These are phyloP conservation scores for Chloromyia formosa DNA, from an alignment of 2,888 invertebrate genomes.

Conservation along the genomic window DNA sequence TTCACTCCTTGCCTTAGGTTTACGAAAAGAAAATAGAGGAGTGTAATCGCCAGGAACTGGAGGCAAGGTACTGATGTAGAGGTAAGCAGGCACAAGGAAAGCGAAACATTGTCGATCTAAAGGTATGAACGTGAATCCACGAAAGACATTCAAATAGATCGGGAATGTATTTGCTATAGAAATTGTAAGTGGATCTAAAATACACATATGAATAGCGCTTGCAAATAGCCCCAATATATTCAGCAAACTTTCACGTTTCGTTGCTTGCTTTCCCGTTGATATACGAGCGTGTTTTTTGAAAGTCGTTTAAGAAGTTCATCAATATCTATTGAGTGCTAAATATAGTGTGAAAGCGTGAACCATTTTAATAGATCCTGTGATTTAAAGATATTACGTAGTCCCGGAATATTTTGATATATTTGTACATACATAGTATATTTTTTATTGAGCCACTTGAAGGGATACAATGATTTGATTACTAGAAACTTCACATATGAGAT, in stretches of 20 bases:
- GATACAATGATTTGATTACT: no score
- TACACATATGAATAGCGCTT: constrained; percentile 40
- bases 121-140: constrained; percentile 22
- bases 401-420: no score
- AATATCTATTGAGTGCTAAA: constrained; percentile 34
- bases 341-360: constrained; percentile 36
- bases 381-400: no score
- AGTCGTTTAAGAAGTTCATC: constrained; percentile 36
- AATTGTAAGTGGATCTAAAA: constrained; percentile 43
- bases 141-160: constrained; percentile 16
- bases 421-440: no score
- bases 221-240: constrained; percentile 41
- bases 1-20: constrained; percentile 19
- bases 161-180: constrained; percentile 41
- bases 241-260: constrained; percentile 40
- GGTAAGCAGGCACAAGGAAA: background rate
- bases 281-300: constrained; percentile 1
- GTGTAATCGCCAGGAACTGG: background rate
- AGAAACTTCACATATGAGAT: no score
- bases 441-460: no score
- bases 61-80: background rate
- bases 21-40: constrained; percentile 21
- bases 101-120: background rate
- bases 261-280: constrained; percentile 24
- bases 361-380: background rate